Conservation (phyloP, 1,140 invertebrate species). For the Drosophila persimilis region DNA sequence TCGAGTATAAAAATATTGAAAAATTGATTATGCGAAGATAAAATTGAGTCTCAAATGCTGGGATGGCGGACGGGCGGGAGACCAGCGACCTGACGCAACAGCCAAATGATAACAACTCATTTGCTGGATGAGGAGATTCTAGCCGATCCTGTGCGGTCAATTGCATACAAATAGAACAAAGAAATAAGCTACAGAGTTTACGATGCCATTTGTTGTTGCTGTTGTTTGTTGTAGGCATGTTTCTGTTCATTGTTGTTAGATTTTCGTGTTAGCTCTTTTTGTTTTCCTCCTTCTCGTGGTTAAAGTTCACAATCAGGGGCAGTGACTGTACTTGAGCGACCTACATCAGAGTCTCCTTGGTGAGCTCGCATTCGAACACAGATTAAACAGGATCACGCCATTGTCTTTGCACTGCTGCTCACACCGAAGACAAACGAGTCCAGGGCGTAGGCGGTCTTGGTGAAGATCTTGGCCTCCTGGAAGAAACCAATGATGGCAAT, state of each 20-base stretch:
- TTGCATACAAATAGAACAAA: slow-evolving; percentile 19
- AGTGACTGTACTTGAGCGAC: slow-evolving; percentile 94
- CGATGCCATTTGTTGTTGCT: slow-evolving; percentile 70
- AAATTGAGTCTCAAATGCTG: slow-evolving; percentile 45
- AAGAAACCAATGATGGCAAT: slow-evolving; percentile 97
- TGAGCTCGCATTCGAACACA: slow-evolving; percentile 89
- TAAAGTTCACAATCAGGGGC: slow-evolving; percentile 98
- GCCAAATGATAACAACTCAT: slow-evolving; percentile 67
- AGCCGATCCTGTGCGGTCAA: slow-evolving; percentile 2
- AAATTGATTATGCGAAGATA: slow-evolving; percentile 44
- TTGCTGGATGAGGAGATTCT: slow-evolving; percentile 43
- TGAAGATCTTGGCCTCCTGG: slow-evolving; percentile 94
- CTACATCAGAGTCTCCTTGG: slow-evolving; percentile 88
- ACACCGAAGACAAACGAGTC: slow-evolving; percentile 97
- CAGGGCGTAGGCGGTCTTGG: slow-evolving; percentile 89
- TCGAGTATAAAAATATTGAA: slow-evolving; percentile 8
- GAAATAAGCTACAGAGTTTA: slow-evolving; percentile 79
- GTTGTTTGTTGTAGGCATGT: slow-evolving; percentile 53
- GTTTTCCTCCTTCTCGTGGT: slow-evolving; percentile 87
- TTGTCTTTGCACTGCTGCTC: slow-evolving; percentile 86
- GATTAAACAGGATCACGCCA: slow-evolving; percentile 84
- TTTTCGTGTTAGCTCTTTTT: slow-evolving; percentile 34
- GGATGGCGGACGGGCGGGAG: slow-evolving; percentile 28
- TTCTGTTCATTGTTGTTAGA: slow-evolving; percentile 57
- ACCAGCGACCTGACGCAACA: slow-evolving; percentile 42